phyloP scores from a whole-genome alignment of 2,113 vertebrate genomes.

The Nannospalax galili region DNA sequence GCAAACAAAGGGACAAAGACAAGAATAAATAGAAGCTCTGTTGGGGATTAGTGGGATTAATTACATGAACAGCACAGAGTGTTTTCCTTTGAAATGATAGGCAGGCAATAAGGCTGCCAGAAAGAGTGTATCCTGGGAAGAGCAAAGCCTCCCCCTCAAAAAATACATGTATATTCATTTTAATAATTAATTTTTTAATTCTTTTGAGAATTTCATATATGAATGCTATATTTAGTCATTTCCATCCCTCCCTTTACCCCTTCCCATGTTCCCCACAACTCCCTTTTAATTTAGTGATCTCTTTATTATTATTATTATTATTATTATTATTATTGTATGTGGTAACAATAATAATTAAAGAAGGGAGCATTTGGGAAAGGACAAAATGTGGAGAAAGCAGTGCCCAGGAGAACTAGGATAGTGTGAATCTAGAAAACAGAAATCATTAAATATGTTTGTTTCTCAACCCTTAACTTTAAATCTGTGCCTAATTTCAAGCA shows the following conservation, averaged over 20 bases:
- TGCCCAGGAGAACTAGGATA: not conserved
- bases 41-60: not conserved
- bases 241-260: no score
- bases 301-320: no score
- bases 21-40: not conserved
- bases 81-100: slow-evolving; percentile 20
- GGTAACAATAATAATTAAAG: no score
- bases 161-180: no score
- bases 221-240: no score
- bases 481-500: not conserved
- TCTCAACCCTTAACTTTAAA: not conserved
- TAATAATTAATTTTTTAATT: no score
- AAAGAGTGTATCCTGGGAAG: not conserved
- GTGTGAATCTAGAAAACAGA: not conserved
- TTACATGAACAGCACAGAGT: not conserved
- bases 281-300: no score
- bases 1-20: not conserved
- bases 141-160: no score
- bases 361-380: no score
- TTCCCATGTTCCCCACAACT: no score
- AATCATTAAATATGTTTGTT: not conserved
- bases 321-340: no score
- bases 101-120: not conserved
- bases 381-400: not conserved
- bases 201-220: no score